Evolutionary conservation across 2,113 vertebrate genomes (phyloP), one percentile per base, ranked within the genome.

Genomic region (Holacanthus passer): DNA sequence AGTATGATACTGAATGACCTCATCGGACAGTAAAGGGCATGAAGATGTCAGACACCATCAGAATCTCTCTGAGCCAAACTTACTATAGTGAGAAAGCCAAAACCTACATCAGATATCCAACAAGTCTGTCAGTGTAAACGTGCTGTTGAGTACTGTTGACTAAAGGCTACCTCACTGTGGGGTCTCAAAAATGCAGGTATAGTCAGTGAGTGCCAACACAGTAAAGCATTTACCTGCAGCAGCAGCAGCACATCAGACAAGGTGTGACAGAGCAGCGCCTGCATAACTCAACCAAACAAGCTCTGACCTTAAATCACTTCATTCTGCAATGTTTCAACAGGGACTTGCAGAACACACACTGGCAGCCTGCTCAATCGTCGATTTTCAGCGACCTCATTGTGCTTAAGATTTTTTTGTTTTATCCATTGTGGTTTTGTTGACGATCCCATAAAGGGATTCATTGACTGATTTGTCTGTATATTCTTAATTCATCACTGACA

Each of bases 281-380:
- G 74, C 69, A 68, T 19, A 67, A 76, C 64, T 85, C 55, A 31
- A 37, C 29, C 45, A 82, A 78, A 88, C 71, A 72, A 71, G 55
- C 75, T 64, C n/a, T 88, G 90, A 91, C 87, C 91, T 85, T 14
- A 78, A 63, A 89, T 73, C 67, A 79, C 74, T 86, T 75, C 47
- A 66, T 47, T 27, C 37, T 48, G 65, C 50, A 48, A 73, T 48
- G 50, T 75, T 71, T 67, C 55, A 64, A 43, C 64, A 24, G 16
- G 64, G 71, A 62, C 82, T 12, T 5, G 55, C 75, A 72, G 59
- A n/a, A n/a, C 43, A 56, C 32, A 4, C 27, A 43, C 32, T 16
- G n/a, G 1, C 1, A n/a, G 4, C 58, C 19, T 27, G 17, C 48
- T 58, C 22, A 13, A 2, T 55, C n/a, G 3, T 63, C 24, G 22